Conservation (phyloP, 1,140 invertebrate species). For the Cepaea nemoralis region DNA sequence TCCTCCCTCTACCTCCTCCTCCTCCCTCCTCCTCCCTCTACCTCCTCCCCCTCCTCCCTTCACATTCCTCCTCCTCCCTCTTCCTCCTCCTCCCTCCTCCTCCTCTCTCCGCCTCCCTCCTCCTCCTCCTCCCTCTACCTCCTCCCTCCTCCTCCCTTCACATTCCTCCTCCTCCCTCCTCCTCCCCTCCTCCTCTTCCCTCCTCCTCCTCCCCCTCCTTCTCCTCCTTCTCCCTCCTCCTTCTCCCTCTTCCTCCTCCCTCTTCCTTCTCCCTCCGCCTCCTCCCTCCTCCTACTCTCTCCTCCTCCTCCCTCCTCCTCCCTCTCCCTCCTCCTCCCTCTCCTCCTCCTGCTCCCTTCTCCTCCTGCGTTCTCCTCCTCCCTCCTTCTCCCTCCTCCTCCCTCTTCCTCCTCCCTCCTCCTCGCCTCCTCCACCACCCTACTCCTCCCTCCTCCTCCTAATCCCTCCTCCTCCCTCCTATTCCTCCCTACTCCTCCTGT, state of each 20-base stretch:
- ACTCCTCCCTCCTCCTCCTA: no score
- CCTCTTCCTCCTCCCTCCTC: no score
- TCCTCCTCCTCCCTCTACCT: neutral
- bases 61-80: no score
- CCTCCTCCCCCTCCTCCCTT: neutral
- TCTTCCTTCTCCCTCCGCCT: no score
- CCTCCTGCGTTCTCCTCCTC: neutral
- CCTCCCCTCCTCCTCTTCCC: neutral
- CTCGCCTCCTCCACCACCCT: no score
- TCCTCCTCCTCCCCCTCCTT: neutral
- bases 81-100: neutral
- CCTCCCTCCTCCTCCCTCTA: slow-evolving; percentile 5
- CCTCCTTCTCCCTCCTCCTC: neutral
- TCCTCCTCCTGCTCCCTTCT: neutral
- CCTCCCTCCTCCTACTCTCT: no score
- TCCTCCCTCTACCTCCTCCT: neutral
- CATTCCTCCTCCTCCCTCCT: slow-evolving; percentile 5
- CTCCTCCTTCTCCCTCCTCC: neutral
- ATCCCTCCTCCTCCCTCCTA: no score
- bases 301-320: slow-evolving; percentile 4
- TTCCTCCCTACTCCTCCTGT: no score
- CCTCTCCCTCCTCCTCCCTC: neutral
- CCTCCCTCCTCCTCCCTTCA: neutral
- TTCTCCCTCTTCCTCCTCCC: slow-evolving; percentile 22
- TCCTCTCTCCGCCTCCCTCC: no score